Evolutionary conservation across 1,140 invertebrate species (phyloP).

Genomic region (Tenebrio molitor): DNA sequence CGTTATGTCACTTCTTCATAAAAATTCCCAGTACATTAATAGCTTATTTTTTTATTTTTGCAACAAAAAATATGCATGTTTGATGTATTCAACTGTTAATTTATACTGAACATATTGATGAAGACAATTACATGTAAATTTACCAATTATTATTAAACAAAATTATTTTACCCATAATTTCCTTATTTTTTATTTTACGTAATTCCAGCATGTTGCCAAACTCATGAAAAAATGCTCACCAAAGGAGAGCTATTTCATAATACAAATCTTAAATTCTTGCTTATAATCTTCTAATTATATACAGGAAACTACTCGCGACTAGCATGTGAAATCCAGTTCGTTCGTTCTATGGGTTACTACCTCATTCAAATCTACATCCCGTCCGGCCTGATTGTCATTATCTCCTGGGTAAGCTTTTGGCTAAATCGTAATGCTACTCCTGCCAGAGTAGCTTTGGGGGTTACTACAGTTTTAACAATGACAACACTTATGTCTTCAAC

Average conservation of each 20-base stretch:
- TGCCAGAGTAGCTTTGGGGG: slow-evolving; percentile 94
- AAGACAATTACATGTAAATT: neutral
- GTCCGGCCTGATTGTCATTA: slow-evolving; percentile 98
- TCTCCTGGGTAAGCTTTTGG: slow-evolving; percentile 94
- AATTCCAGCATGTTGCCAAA: slow-evolving; percentile 17
- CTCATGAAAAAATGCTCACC: too few species aligned
- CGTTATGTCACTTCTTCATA: neutral
- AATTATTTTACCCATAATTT: neutral
- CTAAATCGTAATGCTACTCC: slow-evolving; percentile 96
- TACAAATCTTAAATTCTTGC: neutral
- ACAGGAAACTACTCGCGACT: slow-evolving; percentile 98
- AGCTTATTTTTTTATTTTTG: slow-evolving; percentile 10
- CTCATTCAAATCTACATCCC: slow-evolving; percentile 99
- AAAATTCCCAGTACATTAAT: neutral
- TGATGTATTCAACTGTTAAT: neutral
- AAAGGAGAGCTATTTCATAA: neutral
- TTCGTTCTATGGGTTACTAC: slow-evolving; percentile 98
- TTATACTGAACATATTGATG: neutral
- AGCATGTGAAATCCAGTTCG: slow-evolving; percentile 98
- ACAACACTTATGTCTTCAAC: slow-evolving; percentile 99
- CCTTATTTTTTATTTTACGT: neutral
- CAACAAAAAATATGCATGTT: slow-evolving; percentile 6
- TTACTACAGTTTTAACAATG: slow-evolving; percentile 98
- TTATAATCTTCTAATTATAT: neutral
- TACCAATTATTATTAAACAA: neutral